Evolutionary conservation across 37 sponge, comb jelly and placozoan genomes (phyloP), one percentile per base, ranked within the genome.

Genomic region (Oscarella lobularis): DNA sequence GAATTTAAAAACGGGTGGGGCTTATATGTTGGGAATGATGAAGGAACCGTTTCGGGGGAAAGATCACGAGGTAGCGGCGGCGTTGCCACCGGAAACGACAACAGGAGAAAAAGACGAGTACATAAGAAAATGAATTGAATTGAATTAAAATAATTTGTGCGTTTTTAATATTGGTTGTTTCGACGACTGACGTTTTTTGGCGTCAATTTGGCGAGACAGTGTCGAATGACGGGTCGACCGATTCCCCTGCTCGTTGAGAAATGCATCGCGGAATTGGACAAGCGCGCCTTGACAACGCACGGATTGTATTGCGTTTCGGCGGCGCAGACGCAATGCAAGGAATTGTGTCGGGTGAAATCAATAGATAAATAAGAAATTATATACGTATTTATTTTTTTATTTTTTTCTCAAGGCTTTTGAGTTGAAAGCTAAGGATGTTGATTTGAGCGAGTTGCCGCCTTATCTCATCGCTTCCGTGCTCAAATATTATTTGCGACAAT

Each of bases 101-200:
- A n/a, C n/a, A n/a, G n/a, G n/a, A n/a, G n/a, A n/a, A n/a, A n/a
- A n/a, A n/a, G n/a, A n/a, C n/a, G n/a, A n/a, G n/a, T n/a, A n/a
- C n/a, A n/a, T n/a, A n/a, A n/a, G n/a, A n/a, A n/a, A n/a, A n/a
- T n/a, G n/a, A n/a, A n/a, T n/a, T n/a, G n/a, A n/a, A n/a, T n/a
- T n/a, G n/a, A n/a, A n/a, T n/a, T n/a, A n/a, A n/a, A n/a, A n/a
- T n/a, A n/a, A n/a, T n/a, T n/a, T 48, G 60, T 20, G 9, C 60
- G 20, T 48, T 27, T 48, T 20, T 48, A 27, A 48, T 48, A 48
- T 9, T 27, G 20, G 9, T 20, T 48, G 9, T 48, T 20, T 48
- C 60, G 60, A 27, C 60, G 60, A 48, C 60, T 20, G 60, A 48
- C 60, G 20, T 48, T 48, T 48, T 48, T 48, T 48, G 60, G 60